A percentile compares a stretch with the other conserved stretches of the same genome.
Evolutionary conservation across 2,113 vertebrate genomes (phyloP).

Genomic region (Brachirus orientalis): DNA sequence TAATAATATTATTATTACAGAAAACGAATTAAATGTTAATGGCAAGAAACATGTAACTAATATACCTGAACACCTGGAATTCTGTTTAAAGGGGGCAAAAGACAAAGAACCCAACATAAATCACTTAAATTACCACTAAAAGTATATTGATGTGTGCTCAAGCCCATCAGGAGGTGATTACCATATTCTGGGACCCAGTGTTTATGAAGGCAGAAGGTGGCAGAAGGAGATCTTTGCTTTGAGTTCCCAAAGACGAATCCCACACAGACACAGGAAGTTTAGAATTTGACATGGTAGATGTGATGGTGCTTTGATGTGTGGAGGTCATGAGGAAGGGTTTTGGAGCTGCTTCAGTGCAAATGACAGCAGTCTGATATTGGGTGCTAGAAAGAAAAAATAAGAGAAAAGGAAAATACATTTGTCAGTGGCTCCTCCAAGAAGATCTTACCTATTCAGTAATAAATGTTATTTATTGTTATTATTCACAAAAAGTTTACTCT

Average conservation of each 20-base stretch:
- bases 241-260: slow-evolving; percentile 7
- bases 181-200: slow-evolving; percentile 20
- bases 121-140: too few relatives aligned
- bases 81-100: too few relatives aligned
- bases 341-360: slow-evolving; percentile 2
- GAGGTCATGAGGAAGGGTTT: not conserved
- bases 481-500: slow-evolving; percentile 36
- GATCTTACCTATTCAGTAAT: too few relatives aligned
- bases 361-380: not conserved
- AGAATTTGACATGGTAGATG: slow-evolving; percentile 1
- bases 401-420: not conserved
- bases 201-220: slow-evolving; percentile 80
- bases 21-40: not conserved
- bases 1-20: too few relatives aligned
- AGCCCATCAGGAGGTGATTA: slow-evolving; percentile 34
- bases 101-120: too few relatives aligned
- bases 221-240: slow-evolving; percentile 67
- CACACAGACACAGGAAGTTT: not conserved
- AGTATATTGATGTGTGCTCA: not conserved
- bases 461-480: not conserved
- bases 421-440: not conserved
- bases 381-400: slow-evolving; percentile 6
- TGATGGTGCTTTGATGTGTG: slow-evolving; percentile 1
- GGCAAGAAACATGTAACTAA: not conserved
- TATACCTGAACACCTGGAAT: slow-evolving; percentile 35